Conservation (phyloP, 2,888 invertebrate species). For the Drosophila cracens region DNA sequence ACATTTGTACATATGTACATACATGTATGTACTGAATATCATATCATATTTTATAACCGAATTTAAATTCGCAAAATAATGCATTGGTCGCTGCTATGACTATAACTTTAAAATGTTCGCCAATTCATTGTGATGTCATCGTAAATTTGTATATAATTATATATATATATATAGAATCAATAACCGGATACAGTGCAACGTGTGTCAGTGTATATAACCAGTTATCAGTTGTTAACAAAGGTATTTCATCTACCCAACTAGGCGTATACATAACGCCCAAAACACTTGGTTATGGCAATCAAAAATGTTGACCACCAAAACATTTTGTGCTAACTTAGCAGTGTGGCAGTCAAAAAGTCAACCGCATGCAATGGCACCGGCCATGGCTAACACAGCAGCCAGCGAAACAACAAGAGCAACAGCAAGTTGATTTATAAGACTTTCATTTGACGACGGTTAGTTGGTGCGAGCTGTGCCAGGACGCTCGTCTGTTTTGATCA, state of each 20-base stretch:
- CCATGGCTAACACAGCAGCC: slow-evolving; percentile 26
- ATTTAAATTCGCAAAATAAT: background rate
- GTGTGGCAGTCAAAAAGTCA: slow-evolving; percentile 54
- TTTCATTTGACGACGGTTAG: slow-evolving; percentile 63
- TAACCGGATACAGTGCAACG: background rate
- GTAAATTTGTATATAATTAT: background rate
- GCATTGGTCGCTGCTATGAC: too few relatives aligned
- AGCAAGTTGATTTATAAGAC: slow-evolving; percentile 72
- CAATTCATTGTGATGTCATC: background rate
- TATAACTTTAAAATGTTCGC: background rate
- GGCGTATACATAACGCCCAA: slow-evolving; percentile 36
- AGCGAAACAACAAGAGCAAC: slow-evolving; percentile 2
- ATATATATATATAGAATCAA: background rate
- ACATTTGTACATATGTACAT: background rate
- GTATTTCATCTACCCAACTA: background rate
- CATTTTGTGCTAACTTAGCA: slow-evolving; percentile 44
- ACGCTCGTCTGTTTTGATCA: slow-evolving; percentile 68
- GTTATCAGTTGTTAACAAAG: background rate
- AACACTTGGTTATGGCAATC: slow-evolving; percentile 28
- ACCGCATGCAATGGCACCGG: slow-evolving; percentile 41
- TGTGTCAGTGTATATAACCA: background rate
- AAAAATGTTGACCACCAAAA: slow-evolving; percentile 46
- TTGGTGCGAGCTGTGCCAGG: slow-evolving; percentile 8
- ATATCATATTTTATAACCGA: slow-evolving; percentile 24
- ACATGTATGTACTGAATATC: background rate